Evolutionary conservation across 1,140 invertebrate genomes (phyloP).

Genomic region (Ptiloglossa arizonensis): DNA sequence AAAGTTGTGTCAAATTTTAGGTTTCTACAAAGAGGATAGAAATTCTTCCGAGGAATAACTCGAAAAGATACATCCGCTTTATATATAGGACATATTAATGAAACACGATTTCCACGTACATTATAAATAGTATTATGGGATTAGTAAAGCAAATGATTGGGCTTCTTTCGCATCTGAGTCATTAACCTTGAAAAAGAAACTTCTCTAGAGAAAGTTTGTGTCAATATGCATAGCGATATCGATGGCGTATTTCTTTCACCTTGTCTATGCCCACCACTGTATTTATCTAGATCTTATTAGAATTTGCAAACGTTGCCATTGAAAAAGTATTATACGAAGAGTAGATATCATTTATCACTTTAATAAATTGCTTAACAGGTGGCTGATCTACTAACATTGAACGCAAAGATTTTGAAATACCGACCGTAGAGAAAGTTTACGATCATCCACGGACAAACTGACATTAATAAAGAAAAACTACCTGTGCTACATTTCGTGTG

Average conservation of each 20-base stretch:
- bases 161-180: slow-evolving; percentile 22
- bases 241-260: not conserved
- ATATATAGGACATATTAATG: not conserved
- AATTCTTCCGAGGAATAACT: not conserved
- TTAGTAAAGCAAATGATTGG: slow-evolving; percentile 14
- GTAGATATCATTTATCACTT: too few relatives aligned
- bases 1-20: not conserved
- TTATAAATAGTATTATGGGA: slow-evolving; percentile 19
- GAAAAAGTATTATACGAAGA: not conserved
- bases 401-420: not conserved
- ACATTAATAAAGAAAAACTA: not conserved
- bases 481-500: not conserved
- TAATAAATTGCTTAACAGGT: too few relatives aligned
- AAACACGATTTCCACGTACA: not conserved
- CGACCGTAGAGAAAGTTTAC: not conserved
- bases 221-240: slow-evolving; percentile 16
- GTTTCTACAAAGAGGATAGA: not conserved
- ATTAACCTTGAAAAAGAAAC: slow-evolving; percentile 47
- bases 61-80: too few relatives aligned
- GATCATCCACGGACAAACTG: not conserved
- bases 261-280: not conserved
- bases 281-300: not conserved
- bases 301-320: not conserved
- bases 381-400: not conserved
- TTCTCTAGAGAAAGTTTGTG: slow-evolving; percentile 37